Base-by-base conservation (phyloP, 2,888 invertebrate genomes). In the Hipparchia semele region DNA sequence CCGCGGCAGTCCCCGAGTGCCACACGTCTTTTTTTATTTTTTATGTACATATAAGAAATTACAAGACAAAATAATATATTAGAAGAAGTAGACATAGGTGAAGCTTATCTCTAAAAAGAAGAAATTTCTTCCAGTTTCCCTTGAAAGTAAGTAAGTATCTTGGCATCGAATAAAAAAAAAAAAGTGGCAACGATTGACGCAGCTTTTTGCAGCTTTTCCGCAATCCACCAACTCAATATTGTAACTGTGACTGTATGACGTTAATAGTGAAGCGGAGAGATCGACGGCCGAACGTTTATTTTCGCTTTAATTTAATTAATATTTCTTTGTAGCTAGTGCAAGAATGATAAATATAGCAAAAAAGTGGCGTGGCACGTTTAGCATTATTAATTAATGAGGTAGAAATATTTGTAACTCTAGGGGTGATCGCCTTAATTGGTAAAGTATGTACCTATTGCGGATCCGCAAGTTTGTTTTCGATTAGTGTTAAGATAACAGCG, bases 291-390 rank as follows among this genome's bases (percentile, higher is more conserved):
- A 49, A 66, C 10, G 13, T 58, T 51, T 65, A 39, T 68, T 69
- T 61, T 66, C 53, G 62, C 69, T 72, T 72, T 58, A 72, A 68
- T 73, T 70, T 68, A 65, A 75, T 75, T 73, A 72, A 70, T 62
- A 68, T 59, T 49, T 74, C 58, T 73, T 39, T 51, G 53, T 46
- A 6, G 54, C 23, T 54, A 72, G 70, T 68, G 70, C 58, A 65
- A 72, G 62, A 70, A 74, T 72, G 70, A 72, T 56, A 70, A 70
- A 75, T 51, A 53, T 53, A 10, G 49, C 68, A 60, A 74, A 74
- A 64, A 74, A 74, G 68, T 13, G 13, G 46, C 33, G 54, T 62
- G 46, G 56, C 58, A 49, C 68, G 51, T 59, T 68, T 67, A 58
- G 58, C 67, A 67, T 58, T 58, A 64, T 49, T 49, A 49, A 49